These are phyloP conservation scores for Thinocorus orbignyianus DNA, from an alignment of 2,113 vertebrate species.

Conservation along the genomic window DNA sequence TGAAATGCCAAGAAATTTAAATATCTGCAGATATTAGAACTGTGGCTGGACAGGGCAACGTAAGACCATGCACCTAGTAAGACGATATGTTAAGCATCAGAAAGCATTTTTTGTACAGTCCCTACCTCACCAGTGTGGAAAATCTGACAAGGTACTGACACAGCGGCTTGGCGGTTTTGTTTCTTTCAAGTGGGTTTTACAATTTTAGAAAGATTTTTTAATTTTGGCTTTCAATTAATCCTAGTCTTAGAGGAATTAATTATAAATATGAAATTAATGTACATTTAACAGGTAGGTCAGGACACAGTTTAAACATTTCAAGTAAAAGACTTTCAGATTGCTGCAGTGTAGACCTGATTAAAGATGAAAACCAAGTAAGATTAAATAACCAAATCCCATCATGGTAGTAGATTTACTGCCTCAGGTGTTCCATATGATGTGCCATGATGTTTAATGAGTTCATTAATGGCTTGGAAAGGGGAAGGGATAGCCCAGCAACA, in stretches of 20 bases:
- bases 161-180: not conserved
- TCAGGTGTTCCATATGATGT: constrained; percentile 13
- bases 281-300: not conserved
- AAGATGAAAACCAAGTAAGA: not conserved
- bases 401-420: not conserved
- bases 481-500: not conserved
- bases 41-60: not conserved
- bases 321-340: not conserved
- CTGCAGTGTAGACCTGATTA: not conserved
- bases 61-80: not conserved
- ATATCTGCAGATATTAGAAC: not conserved
- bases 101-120: not conserved
- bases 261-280: not conserved
- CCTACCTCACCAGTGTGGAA: not conserved
- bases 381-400: not conserved
- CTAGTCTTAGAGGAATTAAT: not conserved
- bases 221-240: not conserved
- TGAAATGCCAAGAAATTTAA: not conserved
- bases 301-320: constrained; percentile 14
- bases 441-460: constrained; percentile 23
- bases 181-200: not conserved
- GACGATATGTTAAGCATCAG: not conserved
- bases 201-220: not conserved
- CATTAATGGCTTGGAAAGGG: constrained; percentile 24
- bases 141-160: not conserved